A percentile compares a stretch with the other conserved stretches of the same genome.
Evolutionary conservation across 2,888 invertebrate species (phyloP).

Genomic region (Brenthis hecate): DNA sequence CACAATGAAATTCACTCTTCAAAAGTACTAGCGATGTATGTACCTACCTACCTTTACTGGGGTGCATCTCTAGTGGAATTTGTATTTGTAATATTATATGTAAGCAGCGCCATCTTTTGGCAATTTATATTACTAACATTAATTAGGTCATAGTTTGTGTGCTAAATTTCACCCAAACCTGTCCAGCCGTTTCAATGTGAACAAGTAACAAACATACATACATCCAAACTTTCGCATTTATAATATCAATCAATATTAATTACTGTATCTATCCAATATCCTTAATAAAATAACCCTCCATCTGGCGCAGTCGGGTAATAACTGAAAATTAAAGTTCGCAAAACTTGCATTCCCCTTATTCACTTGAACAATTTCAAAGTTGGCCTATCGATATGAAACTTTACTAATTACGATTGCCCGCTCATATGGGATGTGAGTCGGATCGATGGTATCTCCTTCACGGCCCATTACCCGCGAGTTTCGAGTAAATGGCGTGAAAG

Average conservation of each 20-base stretch:
- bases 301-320: too few relatives aligned
- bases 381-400: constrained; percentile 60
- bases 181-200: too few relatives aligned
- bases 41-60: too few relatives aligned
- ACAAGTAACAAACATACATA: neutral
- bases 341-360: constrained; percentile 25
- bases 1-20: too few relatives aligned
- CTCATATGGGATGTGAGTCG: constrained; percentile 38
- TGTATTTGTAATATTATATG: too few relatives aligned
- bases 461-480: constrained; percentile 56
- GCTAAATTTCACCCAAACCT: too few relatives aligned
- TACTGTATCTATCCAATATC: too few relatives aligned
- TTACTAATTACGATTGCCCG: constrained; percentile 46
- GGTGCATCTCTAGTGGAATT: too few relatives aligned
- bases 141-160: too few relatives aligned
- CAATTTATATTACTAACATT: too few relatives aligned
- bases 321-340: constrained; percentile 3
- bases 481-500: constrained; percentile 40
- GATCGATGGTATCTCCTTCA: constrained; percentile 57
- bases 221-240: neutral
- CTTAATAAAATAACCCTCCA: neutral
- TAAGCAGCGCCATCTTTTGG: too few relatives aligned
- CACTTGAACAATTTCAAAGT: constrained; percentile 45
- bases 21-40: too few relatives aligned
- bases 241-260: neutral